Base-by-base conservation (phyloP, 2,888 invertebrate genomes). In the Orchesella flavescens region DNA sequence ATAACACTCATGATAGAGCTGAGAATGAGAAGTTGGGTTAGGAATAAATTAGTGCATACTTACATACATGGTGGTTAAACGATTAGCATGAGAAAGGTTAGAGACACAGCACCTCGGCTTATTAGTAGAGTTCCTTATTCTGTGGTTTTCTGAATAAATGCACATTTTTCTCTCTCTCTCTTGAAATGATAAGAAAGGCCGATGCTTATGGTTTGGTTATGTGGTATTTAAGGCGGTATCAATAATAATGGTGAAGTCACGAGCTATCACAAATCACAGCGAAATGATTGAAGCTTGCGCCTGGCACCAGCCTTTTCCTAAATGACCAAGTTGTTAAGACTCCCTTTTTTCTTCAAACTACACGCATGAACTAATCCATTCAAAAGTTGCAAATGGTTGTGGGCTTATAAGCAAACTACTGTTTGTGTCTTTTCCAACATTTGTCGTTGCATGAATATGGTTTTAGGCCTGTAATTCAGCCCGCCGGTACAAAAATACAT, bases 161-260 rank as follows among this genome's bases (percentile, higher is more conserved):
- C 34, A 4, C 34, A 34, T 34, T 34, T 34, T 34, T 34, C 3
- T 34, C 34, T 34, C 3, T 34, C 34, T 34, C 34, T 34, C 34
- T 34, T 34, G 34, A 34, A 7, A 4, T 34, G 34, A 34, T 34
- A 34, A 34, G 34, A 34, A 34, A 34, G 34, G 34, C 34, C 34
- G 34, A 34, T 34, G 34, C 34, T 4, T 34, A 34, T 34, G 34
- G 34, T 34, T 34, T 34, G 34, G 34, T 34, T 34, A 34, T 34
- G 34, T 34, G 34, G 34, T 34, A 34, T 34, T 34, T 34, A 34
- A 34, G 49, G 49, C 49, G 49, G 49, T n/a, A 7, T 49, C 34
- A 34, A 34, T 24, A 59, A 46, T 61, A 61, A 74, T 75, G 66
- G 75, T 66, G 34, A 15, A 66, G 75, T 75, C 75, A 75, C 75